These are phyloP conservation scores for Ifrita kowaldi DNA, from an alignment of 2,113 vertebrate species.

Conservation along the genomic window DNA sequence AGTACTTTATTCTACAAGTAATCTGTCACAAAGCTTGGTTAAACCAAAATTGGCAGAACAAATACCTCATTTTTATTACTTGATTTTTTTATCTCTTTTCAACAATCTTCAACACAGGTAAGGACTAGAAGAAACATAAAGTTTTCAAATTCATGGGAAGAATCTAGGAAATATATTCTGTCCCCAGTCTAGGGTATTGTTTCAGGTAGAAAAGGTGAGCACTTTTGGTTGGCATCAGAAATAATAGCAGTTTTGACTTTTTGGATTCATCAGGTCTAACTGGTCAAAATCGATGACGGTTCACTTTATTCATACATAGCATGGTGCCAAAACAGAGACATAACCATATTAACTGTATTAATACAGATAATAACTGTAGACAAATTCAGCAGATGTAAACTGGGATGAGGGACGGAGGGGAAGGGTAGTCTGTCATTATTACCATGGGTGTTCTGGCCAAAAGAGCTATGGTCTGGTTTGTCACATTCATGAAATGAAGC, in stretches of 20 bases:
- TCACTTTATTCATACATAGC: not conserved
- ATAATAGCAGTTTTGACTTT: not conserved
- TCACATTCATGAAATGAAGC: not conserved
- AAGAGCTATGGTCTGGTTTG: not conserved
- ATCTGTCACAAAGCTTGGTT: not conserved
- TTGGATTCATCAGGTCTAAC: not conserved
- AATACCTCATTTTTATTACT: not conserved
- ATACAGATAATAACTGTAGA: not conserved
- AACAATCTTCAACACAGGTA: not conserved
- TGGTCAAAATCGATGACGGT: not conserved
- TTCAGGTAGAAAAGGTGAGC: not conserved
- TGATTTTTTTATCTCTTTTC: not conserved
- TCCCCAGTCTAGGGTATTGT: not conserved
- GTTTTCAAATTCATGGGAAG: not conserved
- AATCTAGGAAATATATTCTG: not conserved
- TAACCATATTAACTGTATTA: not conserved
- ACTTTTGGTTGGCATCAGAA: not conserved
- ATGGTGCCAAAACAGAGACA: not conserved
- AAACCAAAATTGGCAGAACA: not conserved
- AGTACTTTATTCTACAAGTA: not conserved
- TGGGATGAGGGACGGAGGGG: fast-evolving
- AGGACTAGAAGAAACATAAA: not conserved
- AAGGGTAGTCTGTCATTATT: not conserved
- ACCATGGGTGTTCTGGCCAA: not conserved
- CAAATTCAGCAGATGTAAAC: not conserved